Conservation (phyloP, 64 coral and sea anemone genomes). For the Montipora foliosa region DNA sequence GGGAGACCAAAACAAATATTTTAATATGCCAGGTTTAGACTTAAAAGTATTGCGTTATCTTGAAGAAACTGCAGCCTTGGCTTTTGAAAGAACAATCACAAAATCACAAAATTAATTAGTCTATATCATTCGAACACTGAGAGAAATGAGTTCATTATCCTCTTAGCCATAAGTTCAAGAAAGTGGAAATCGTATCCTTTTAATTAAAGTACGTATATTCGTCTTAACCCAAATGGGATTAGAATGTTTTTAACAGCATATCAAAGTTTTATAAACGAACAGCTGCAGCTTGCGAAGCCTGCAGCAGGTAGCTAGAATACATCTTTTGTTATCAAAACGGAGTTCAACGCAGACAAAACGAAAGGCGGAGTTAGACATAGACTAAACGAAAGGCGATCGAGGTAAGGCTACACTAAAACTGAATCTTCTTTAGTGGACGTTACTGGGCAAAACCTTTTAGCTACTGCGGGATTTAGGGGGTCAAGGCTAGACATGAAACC, state of each 20-base stretch:
- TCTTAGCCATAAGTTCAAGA: too few species aligned
- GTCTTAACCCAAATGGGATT: background rate
- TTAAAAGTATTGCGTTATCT: background rate
- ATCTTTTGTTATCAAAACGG: too few species aligned
- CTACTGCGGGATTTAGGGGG: too few species aligned
- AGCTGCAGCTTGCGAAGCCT: background rate
- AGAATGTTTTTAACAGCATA: background rate
- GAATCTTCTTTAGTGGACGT: too few species aligned
- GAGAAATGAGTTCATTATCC: background rate
- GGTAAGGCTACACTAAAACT: too few species aligned
- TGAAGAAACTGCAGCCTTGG: background rate
- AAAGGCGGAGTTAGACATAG: too few species aligned
- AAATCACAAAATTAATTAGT: background rate
- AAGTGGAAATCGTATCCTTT: background rate
- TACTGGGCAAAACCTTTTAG: too few species aligned
- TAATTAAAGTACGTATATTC: background rate
- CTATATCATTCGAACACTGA: background rate
- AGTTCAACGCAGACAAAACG: too few species aligned
- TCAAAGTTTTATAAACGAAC: slow-evolving; percentile 26
- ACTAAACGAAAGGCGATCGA: too few species aligned
- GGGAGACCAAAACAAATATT: background rate
- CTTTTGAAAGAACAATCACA: background rate
- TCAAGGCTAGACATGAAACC: too few species aligned
- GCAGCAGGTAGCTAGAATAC: too few species aligned
- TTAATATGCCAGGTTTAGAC: background rate